A percentile compares a stretch with the other conserved stretches of the same genome.
phyloP scores from a whole-genome alignment of 2,113 vertebrate species.

The Hipposideros armiger region DNA sequence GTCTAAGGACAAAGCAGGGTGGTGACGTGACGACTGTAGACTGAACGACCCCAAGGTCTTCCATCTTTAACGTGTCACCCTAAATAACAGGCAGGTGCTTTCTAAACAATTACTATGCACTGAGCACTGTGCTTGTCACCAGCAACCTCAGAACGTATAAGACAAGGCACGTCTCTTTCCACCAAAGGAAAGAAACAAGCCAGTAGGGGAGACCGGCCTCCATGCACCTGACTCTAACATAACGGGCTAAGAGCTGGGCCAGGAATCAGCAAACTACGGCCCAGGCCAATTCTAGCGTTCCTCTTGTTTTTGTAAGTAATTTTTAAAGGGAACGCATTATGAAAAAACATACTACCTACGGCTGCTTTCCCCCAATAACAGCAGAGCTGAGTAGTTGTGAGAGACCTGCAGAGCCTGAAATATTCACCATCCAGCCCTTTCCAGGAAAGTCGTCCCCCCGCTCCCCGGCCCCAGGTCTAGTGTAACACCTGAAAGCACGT shows the following conservation, averaged over 20 bases:
- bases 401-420: neutral
- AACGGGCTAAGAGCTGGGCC: neutral
- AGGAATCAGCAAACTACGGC: neutral
- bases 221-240: neutral
- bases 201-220: neutral
- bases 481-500: neutral
- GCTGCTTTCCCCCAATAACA: neutral
- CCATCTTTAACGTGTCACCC: neutral
- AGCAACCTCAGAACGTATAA: neutral
- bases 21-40: neutral
- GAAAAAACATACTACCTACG: neutral
- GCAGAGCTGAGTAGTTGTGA: neutral
- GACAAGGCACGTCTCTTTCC: neutral
- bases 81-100: neutral
- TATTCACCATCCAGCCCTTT: neutral
- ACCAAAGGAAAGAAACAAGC: neutral
- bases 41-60: too few species aligned
- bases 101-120: neutral
- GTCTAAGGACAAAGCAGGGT: neutral
- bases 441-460: neutral
- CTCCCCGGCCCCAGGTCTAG: neutral
- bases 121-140: neutral
- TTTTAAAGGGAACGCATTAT: neutral
- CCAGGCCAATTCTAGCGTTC: neutral
- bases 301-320: slow-evolving; percentile 10